Evolutionary conservation across 2,113 vertebrate genomes (phyloP).

Genomic region (Peromyscus polionotus): DNA sequence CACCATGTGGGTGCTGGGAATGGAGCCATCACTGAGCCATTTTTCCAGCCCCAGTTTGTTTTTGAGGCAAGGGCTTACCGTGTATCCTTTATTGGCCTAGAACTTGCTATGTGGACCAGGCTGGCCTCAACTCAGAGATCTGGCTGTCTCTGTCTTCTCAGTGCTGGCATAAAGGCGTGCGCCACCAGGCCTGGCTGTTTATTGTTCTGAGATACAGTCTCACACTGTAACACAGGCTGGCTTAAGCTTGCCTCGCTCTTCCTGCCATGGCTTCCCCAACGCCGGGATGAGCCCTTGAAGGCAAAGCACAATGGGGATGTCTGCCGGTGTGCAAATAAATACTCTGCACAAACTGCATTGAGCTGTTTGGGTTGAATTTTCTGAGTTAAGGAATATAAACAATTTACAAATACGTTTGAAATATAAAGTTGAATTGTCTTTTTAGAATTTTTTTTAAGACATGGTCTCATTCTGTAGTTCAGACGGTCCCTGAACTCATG

Average conservation of each 20-base stretch:
- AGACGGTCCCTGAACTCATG: no score
- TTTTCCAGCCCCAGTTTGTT: not conserved
- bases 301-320: not conserved
- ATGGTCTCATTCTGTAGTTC: not conserved
- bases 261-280: not conserved
- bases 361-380: not conserved
- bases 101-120: not conserved
- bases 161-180: not conserved
- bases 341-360: not conserved
- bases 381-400: constrained; percentile 29
- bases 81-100: not conserved
- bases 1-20: not conserved
- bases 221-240: not conserved
- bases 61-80: not conserved
- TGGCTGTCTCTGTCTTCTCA: not conserved
- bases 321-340: not conserved
- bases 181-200: not conserved
- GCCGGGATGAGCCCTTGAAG: not conserved
- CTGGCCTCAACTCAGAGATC: not conserved
- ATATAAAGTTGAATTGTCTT: not conserved
- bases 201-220: not conserved
- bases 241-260: not conserved
- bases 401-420: not conserved
- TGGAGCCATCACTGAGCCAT: not conserved
- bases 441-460: not conserved